phyloP scores from a whole-genome alignment of 2,797 vertebrate species.

The Remorina albescens region DNA sequence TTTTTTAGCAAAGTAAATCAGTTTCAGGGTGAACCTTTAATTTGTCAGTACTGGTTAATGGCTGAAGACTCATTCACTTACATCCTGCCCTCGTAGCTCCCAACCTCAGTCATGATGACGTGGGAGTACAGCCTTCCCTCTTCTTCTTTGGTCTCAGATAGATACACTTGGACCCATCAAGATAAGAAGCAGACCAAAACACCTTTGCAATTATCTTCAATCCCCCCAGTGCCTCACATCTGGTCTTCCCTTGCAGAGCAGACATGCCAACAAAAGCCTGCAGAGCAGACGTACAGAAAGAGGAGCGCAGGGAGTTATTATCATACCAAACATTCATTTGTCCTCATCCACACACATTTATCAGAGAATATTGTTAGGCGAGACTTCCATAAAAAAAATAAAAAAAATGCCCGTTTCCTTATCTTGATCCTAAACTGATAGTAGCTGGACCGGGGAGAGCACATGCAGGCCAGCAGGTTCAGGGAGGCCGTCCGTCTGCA shows the following conservation, averaged over 20 bases:
- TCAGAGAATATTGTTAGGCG: slow-evolving; percentile 18
- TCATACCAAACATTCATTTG: slow-evolving; percentile 43
- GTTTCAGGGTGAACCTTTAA: slow-evolving; percentile 18
- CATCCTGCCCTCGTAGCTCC: slow-evolving; percentile 13
- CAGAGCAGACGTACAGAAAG: slow-evolving; percentile 69
- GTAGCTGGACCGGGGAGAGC: slow-evolving; percentile 29
- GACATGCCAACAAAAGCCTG: slow-evolving; percentile 82
- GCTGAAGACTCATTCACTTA: slow-evolving; percentile 27
- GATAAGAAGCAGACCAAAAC: slow-evolving; percentile 86
- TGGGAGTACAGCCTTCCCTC: slow-evolving; percentile 68
- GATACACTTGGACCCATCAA: slow-evolving; percentile 80
- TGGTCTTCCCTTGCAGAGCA: slow-evolving; percentile 81
- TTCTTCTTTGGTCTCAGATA: slow-evolving; percentile 72
- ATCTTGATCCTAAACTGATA: slow-evolving; percentile 43
- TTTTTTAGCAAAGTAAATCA: not conserved
- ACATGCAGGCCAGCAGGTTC: slow-evolving; percentile 27
- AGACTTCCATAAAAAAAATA: not conserved
- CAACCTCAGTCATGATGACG: slow-evolving; percentile 45
- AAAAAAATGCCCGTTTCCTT: slow-evolving; percentile 12
- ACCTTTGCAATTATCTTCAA: slow-evolving; percentile 88
- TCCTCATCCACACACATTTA: slow-evolving; percentile 26
- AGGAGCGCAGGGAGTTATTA: slow-evolving; percentile 39
- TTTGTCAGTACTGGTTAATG: slow-evolving; percentile 25
- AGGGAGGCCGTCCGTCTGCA: slow-evolving; percentile 34
- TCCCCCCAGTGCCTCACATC: slow-evolving; percentile 83